Base-by-base conservation (phyloP, 2,797 vertebrate genomes). In the Emys orbicularis region DNA sequence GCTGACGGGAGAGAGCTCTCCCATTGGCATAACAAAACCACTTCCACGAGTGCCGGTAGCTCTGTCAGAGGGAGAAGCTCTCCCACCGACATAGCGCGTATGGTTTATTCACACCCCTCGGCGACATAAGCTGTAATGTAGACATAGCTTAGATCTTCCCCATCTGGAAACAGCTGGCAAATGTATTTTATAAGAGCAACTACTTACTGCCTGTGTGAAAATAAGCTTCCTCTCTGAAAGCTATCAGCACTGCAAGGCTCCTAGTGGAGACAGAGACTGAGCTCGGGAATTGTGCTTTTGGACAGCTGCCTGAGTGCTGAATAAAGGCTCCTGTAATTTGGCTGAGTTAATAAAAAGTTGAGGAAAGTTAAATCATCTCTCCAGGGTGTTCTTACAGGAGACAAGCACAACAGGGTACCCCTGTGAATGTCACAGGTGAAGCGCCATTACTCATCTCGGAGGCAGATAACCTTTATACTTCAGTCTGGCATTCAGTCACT, bases 401-500 rank as follows among this genome's bases (percentile, higher is more conserved):
- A 59, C 80, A 15, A 94, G 56, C 77, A 86, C 79, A 83, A 81
- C 34, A 76, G 92, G 91, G 68, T 89, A 81, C 93, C 80, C 88
- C 83, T 82, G 79, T 10, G n/a, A 90, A 89, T 59, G 41, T 85
- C 81, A 16, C 84, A 96, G 94, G 88, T 87, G 92, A 97, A 87
- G 95, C 91, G 89, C 52, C 85, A 92, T 97, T 95, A 86, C 89
- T 97, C 95, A 97, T 91, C 84, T 47, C 84, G 54, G 76, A 95
- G 87, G 90, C 87, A 96, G 91, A 80, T 95, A 96, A 98, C 92
- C 93, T 98, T 98, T 97, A 74, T 61, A 34, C 81, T 87, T 52
- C 49, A 81, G 77, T 91, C 44, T 90, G 79, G 37, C 80, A 93
- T 97, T 98, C 80, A 61, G 86, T 95, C 87, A 92, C 88, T 94